These are phyloP conservation scores for Babyrousa celebensis DNA, from an alignment of 2,797 vertebrate genomes.

Conservation along the genomic window DNA sequence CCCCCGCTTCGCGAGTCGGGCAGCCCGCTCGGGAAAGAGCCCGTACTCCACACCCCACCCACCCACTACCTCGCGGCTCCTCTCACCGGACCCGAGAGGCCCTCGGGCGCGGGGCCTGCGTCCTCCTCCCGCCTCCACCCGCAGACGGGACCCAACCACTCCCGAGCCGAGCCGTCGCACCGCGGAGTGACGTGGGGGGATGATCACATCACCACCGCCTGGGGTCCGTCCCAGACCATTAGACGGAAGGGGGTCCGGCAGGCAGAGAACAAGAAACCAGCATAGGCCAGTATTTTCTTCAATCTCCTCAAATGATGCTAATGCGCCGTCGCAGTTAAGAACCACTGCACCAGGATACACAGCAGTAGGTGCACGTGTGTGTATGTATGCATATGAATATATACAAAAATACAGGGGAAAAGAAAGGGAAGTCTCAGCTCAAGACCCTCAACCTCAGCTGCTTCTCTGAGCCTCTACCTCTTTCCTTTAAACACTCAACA, in stretches of 20 bases:
- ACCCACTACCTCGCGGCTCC: not conserved
- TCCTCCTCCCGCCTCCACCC: not conserved
- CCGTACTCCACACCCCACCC: not conserved
- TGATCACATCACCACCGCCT: conserved; percentile 78
- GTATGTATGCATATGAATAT: not conserved
- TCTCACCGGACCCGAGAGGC: not conserved
- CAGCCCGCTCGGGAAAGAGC: not conserved
- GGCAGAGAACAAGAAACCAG: conserved; percentile 13
- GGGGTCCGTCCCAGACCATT: conserved; percentile 65
- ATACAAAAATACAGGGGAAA: not conserved
- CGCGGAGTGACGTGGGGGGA: conserved; percentile 23
- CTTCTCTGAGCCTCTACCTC: not conserved
- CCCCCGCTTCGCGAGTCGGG: not conserved
- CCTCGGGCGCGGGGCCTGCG: not conserved
- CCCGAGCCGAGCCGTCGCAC: conserved; percentile 63
- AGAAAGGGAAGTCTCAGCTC: not conserved
- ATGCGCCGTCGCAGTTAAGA: conserved; percentile 21
- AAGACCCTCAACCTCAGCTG: conserved; percentile 10
- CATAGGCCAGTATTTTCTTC: not conserved
- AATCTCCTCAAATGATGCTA: conserved; percentile 31
- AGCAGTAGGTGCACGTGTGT: not conserved
- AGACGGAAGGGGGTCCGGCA: conserved; percentile 54
- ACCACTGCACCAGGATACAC: not conserved
- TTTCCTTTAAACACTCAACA: not conserved
- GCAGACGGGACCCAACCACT: not conserved